A percentile compares a stretch with the other conserved stretches of the same genome.
These are phyloP conservation scores for Hypercompe scribonia DNA, from an alignment of 2,888 invertebrate genomes.

Conservation along the genomic window DNA sequence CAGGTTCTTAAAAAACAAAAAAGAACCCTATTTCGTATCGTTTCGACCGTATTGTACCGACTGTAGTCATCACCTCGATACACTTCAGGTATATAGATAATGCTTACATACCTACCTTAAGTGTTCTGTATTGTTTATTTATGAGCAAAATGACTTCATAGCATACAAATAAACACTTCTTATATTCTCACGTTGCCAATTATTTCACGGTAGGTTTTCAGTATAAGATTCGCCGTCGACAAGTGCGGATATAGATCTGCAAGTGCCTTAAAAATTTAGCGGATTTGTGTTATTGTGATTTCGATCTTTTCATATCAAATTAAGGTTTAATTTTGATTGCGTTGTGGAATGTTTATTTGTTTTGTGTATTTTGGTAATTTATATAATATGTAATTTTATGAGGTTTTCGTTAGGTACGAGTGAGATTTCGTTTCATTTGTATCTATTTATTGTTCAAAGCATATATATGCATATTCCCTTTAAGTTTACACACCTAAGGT, in stretches of 20 bases:
- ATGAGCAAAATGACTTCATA: constrained; percentile 21
- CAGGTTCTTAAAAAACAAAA: too few species aligned
- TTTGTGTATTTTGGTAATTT: background rate
- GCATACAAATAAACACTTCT: constrained; percentile 14
- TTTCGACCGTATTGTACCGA: background rate
- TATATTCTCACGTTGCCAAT: constrained; percentile 19
- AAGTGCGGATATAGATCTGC: constrained; percentile 8
- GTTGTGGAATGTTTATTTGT: constrained; percentile 1
- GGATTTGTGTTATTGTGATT: constrained; percentile 17
- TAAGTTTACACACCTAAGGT: too few species aligned
- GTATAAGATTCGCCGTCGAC: constrained; percentile 23
- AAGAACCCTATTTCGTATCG: too few species aligned
- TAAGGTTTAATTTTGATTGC: constrained; percentile 26
- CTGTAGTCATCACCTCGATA: background rate
- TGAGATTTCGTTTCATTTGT: background rate
- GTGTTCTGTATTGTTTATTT: constrained; percentile 14
- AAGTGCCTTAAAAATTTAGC: constrained; percentile 11
- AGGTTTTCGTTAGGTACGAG: background rate
- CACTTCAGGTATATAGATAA: background rate
- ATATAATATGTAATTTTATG: background rate
- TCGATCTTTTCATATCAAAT: background rate
- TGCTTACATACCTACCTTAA: background rate
- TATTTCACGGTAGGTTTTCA: constrained; percentile 34
- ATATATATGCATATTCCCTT: too few species aligned
- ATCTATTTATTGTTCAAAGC: background rate